Evolutionary conservation across 2,888 invertebrate species (phyloP), one percentile per base, ranked within the genome.

Genomic region (Tipula unca): DNA sequence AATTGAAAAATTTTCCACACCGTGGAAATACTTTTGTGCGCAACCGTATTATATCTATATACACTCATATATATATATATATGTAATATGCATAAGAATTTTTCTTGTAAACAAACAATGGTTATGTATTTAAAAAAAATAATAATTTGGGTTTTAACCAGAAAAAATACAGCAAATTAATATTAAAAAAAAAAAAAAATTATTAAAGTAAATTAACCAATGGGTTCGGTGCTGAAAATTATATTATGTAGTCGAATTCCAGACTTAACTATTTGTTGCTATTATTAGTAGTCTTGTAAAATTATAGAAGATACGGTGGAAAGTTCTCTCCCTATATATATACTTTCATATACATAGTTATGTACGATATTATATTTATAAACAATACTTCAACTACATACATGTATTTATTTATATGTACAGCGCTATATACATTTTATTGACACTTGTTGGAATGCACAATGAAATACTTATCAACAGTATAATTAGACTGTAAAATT

Each of bases 71-170:
- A 17, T 25, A 25, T 1, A 5, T 25, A 1, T 10, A 13, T 54
- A 8, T 54, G 25, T 69, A 48, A 17, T n/a, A 48, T 69, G 13
- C 42, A 48, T 69, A 69, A 69, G 69, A 69, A 69, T 69, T 25
- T 69, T 69, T 69, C 69, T 69, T 69, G 69, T 69, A 69, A 69
- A 69, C 69, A 69, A 69, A 69, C 69, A 69, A 69, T 69, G 69
- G 25, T 69, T 69, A 69, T 69, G 69, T 69, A 69, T 10, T 48
- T 25, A 25, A 25, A 25, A 25, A 48, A 17, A 17, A 25, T 3
- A 25, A 25, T 69, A 25, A 25, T 69, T 69, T 25, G 69, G 69
- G 20, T 25, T 25, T 25, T 25, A 69, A 69, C 69, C 69, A 69
- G 69, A 69, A 69, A 48, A 69, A 69, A 69, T 69, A 25, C 69